These are phyloP conservation scores for Ctenosaura bakeri DNA, from an alignment of 2,797 vertebrate species.

Conservation along the genomic window DNA sequence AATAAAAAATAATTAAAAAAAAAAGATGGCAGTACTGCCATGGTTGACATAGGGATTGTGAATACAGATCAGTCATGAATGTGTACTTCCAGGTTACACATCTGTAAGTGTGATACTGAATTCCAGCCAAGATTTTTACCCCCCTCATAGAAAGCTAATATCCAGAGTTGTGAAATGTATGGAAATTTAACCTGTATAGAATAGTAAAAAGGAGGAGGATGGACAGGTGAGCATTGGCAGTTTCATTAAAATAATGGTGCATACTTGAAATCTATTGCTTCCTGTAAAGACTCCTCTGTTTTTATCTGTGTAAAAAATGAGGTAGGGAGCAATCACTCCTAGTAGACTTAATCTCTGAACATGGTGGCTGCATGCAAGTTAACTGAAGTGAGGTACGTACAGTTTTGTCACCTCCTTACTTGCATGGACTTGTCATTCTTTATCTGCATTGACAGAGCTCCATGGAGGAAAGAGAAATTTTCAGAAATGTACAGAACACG, in stretches of 20 bases:
- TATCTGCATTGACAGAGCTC: background rate
- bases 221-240: background rate
- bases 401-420: constrained; percentile 22
- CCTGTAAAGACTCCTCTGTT: background rate
- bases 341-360: background rate
- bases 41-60: too few species aligned
- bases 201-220: background rate
- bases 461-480: background rate
- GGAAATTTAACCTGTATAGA: background rate
- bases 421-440: constrained; percentile 14
- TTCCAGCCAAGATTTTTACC: background rate
- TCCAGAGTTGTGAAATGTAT: background rate
- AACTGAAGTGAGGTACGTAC: background rate
- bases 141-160: background rate
- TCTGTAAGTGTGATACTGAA: too few species aligned
- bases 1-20: too few species aligned
- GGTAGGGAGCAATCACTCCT: background rate
- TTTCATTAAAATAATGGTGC: background rate
- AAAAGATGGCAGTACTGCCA: too few species aligned
- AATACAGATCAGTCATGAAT: too few species aligned
- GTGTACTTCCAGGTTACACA: too few species aligned
- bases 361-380: background rate
- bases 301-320: background rate
- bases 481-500: background rate
- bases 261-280: background rate